phyloP scores from a whole-genome alignment of 2,888 invertebrate genomes.

The Euspilapteryx auroguttella region DNA sequence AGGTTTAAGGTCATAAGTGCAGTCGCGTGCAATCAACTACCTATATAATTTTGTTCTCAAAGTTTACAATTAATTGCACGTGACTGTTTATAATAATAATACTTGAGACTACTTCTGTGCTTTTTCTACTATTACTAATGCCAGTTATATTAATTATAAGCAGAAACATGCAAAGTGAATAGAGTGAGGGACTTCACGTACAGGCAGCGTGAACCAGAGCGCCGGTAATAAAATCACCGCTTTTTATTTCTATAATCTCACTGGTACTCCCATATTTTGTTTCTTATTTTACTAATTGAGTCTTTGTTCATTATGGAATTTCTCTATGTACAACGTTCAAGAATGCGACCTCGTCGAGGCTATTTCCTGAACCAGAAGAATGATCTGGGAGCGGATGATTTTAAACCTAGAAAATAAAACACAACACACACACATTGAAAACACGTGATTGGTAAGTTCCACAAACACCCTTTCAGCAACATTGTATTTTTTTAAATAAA shows the following conservation, averaged over 20 bases:
- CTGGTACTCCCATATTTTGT: constrained; percentile 35
- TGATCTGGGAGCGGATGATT: constrained; percentile 59
- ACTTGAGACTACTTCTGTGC: too few species aligned
- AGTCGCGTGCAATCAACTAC: too few species aligned
- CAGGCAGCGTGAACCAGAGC: constrained; percentile 42
- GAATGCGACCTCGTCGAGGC: constrained; percentile 33
- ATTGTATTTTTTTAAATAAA: too few species aligned
- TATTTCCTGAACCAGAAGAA: constrained; percentile 63
- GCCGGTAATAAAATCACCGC: constrained; percentile 57
- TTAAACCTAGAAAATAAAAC: constrained; percentile 56
- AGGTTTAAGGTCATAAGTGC: too few species aligned
- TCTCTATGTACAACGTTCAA: constrained; percentile 51
- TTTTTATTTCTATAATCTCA: constrained; percentile 53
- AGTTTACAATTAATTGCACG: too few species aligned
- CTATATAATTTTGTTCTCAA: too few species aligned
- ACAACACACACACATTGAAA: constrained; percentile 21
- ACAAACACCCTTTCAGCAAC: too few species aligned
- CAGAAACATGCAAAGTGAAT: not conserved
- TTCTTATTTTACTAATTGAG: constrained; percentile 54
- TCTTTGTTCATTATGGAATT: constrained; percentile 52
- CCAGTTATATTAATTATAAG: too few species aligned
- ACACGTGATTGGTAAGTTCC: constrained; percentile 1
- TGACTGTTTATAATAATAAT: too few species aligned
- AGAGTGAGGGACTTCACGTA: constrained; percentile 26
- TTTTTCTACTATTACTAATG: too few species aligned